A percentile compares a stretch with the other conserved stretches of the same genome.
phyloP scores from a whole-genome alignment of 2,888 invertebrate genomes.

The Sylvicola fuscatus region DNA sequence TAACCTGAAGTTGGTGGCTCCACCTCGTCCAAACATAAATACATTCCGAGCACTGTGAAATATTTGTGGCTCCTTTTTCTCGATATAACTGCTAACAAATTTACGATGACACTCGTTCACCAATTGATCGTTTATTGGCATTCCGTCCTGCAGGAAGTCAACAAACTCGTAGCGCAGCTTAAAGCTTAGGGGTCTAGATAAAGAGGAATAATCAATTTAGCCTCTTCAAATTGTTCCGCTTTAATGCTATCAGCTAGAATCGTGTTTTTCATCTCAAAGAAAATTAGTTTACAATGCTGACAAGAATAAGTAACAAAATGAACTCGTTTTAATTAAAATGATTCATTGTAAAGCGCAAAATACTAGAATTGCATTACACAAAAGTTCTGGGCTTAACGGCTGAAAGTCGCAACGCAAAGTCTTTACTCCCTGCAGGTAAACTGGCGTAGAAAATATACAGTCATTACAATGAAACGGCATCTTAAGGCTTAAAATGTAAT shows the following conservation, averaged over 20 bases:
- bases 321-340: no score
- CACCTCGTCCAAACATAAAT: conserved; percentile 71
- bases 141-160: conserved; percentile 67
- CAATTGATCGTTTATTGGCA: conserved; percentile 43
- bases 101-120: conserved; percentile 43
- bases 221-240: neutral
- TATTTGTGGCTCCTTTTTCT: conserved; percentile 38
- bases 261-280: neutral
- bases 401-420: no score
- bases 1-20: conserved; percentile 59
- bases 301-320: no score
- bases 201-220: neutral
- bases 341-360: no score
- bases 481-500: no score
- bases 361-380: no score
- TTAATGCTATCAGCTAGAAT: neutral
- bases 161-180: conserved; percentile 77
- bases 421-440: no score
- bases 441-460: no score
- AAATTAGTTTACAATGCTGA: no score
- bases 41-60: conserved; percentile 67
- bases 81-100: conserved; percentile 41
- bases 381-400: no score
- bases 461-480: no score
- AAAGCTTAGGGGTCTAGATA: conserved; percentile 53